Evolutionary conservation across 2,797 vertebrate genomes (phyloP).

Genomic region (Taenioides sp.): DNA sequence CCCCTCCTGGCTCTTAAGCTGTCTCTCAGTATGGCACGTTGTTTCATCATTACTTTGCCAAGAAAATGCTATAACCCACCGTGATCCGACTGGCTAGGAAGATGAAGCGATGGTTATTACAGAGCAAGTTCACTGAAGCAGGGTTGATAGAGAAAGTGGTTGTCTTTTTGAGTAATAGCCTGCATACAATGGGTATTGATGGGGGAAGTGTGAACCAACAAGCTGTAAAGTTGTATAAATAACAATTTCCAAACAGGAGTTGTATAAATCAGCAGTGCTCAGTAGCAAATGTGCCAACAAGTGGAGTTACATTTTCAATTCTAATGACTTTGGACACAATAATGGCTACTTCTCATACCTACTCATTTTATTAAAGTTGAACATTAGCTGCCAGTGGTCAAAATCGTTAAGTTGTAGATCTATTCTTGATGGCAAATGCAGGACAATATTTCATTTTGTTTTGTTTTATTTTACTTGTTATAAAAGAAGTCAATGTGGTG

Average conservation of each 20-base stretch:
- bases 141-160: slow-evolving; percentile 8
- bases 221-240: slow-evolving; percentile 11
- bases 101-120: slow-evolving; percentile 20
- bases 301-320: neutral
- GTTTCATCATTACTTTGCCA: slow-evolving; percentile 55
- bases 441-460: neutral
- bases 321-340: neutral
- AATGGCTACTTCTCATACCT: neutral
- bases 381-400: neutral
- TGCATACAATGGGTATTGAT: slow-evolving; percentile 3
- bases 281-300: neutral
- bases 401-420: too few species aligned
- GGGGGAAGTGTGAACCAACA: neutral
- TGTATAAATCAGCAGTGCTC: neutral
- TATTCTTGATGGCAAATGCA: neutral
- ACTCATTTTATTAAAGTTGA: neutral
- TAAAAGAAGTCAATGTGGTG: too few species aligned
- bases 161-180: slow-evolving; percentile 4
- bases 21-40: slow-evolving; percentile 37
- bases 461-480: too few species aligned
- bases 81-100: slow-evolving; percentile 23
- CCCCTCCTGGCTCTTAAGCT: slow-evolving; percentile 48
- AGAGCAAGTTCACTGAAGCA: slow-evolving; percentile 25
- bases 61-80: slow-evolving; percentile 35
- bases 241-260: neutral